Evolutionary conservation across 2,797 vertebrate genomes (phyloP).

Genomic region (Eulemur mongoz): DNA sequence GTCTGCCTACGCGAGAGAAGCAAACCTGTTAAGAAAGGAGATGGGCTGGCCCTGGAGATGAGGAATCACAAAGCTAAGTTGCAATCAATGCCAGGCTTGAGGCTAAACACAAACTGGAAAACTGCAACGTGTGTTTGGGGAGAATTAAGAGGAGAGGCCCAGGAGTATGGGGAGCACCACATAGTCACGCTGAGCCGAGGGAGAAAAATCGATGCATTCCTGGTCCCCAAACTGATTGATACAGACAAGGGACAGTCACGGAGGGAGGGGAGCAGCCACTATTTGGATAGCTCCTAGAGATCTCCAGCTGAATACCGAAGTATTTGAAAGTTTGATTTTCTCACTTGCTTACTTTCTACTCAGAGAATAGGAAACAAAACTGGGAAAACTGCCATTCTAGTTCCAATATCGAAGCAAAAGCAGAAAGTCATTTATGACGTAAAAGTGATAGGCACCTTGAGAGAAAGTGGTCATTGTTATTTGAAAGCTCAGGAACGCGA

Average conservation of each 20-base stretch:
- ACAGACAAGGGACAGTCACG: not conserved
- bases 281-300: not conserved
- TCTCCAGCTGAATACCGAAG: not conserved
- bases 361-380: not conserved
- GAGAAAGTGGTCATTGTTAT: not conserved
- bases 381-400: not conserved
- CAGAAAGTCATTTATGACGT: not conserved
- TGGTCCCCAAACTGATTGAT: too few species aligned
- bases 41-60: not conserved
- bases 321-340: not conserved
- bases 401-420: conserved; percentile 2
- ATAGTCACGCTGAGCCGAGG: not conserved
- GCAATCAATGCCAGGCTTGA: not conserved
- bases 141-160: not conserved
- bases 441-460: not conserved
- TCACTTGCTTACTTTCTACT: not conserved
- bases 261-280: not conserved
- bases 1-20: not conserved
- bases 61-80: not conserved
- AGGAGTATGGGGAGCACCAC: too few species aligned
- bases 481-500: not conserved
- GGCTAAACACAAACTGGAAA: not conserved
- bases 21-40: not conserved
- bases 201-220: not conserved
- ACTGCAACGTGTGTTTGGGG: fast-evolving